Evolutionary conservation across 2,113 vertebrate species (phyloP).

Genomic region (Ochotona princeps): DNA sequence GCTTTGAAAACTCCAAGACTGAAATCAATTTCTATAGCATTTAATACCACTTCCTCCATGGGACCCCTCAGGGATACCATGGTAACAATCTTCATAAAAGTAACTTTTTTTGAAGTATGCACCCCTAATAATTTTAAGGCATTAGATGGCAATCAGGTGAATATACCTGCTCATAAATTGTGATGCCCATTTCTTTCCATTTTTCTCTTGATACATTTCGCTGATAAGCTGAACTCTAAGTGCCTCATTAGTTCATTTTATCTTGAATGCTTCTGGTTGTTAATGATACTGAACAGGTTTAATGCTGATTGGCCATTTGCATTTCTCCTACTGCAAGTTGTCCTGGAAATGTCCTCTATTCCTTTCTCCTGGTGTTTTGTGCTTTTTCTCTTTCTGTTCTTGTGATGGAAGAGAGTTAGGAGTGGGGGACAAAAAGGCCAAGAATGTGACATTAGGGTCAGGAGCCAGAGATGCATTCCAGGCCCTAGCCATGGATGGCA

Average conservation of each 20-base stretch:
- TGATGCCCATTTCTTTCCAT: neutral
- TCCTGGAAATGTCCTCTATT: neutral
- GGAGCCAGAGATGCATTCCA: too few relatives aligned
- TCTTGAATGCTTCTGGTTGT: neutral
- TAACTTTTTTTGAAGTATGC: conserved; percentile 9
- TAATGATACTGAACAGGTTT: neutral
- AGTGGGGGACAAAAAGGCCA: too few relatives aligned
- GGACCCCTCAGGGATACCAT: neutral
- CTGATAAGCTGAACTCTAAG: conserved; percentile 43
- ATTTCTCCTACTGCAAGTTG: neutral
- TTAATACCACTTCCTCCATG: neutral
- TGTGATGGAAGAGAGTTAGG: too few relatives aligned
- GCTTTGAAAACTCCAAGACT: conserved; percentile 17
- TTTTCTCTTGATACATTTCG: neutral
- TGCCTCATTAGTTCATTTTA: conserved; percentile 20
- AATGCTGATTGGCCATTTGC: neutral
- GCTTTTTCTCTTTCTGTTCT: neutral
- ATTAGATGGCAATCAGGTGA: conserved; percentile 11
- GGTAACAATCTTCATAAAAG: conserved; percentile 12
- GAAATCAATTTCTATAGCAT: neutral
- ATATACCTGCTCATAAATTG: neutral
- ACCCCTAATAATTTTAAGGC: conserved; percentile 36
- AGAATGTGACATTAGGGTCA: too few relatives aligned
- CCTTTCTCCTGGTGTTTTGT: neutral
- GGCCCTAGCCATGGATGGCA: too few relatives aligned